Conservation (phyloP, 2,888 invertebrate genomes). For the Drosophila lutescens region DNA sequence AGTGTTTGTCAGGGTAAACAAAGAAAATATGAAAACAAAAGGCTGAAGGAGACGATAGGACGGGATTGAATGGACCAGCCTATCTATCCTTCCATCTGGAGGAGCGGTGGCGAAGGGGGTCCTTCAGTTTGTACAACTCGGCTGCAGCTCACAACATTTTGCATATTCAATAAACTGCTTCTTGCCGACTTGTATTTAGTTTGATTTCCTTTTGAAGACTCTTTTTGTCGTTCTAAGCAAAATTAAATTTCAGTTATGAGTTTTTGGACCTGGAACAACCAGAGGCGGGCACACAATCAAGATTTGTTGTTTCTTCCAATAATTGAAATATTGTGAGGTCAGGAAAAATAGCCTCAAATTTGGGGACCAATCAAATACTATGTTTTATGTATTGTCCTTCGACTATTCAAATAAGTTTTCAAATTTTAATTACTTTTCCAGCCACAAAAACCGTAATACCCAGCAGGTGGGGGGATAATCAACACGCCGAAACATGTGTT, state of each 20-base stretch:
- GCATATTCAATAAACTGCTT: slow-evolving; percentile 69
- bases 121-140: slow-evolving; percentile 18
- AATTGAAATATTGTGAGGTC: background rate
- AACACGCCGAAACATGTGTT: slow-evolving; percentile 53
- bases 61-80: slow-evolving; percentile 32
- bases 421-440: slow-evolving; percentile 37
- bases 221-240: slow-evolving; percentile 31
- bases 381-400: background rate
- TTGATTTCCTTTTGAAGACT: slow-evolving; percentile 48
- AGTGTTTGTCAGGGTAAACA: slow-evolving; percentile 46
- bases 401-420: background rate
- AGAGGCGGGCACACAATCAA: background rate
- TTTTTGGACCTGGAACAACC: background rate
- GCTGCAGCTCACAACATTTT: slow-evolving; percentile 52
- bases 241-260: slow-evolving; percentile 13
- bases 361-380: background rate
- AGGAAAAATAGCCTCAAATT: background rate
- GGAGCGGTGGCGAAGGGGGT: background rate
- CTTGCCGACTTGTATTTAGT: slow-evolving; percentile 49
- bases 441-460: slow-evolving; percentile 38
- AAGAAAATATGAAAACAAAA: slow-evolving; percentile 71
- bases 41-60: slow-evolving; percentile 50
- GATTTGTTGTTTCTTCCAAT: background rate
- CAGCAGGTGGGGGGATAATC: slow-evolving; percentile 4
- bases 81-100: slow-evolving; percentile 10